Base-by-base conservation (phyloP, 2,888 invertebrate genomes). In the Cantharis rustica region DNA sequence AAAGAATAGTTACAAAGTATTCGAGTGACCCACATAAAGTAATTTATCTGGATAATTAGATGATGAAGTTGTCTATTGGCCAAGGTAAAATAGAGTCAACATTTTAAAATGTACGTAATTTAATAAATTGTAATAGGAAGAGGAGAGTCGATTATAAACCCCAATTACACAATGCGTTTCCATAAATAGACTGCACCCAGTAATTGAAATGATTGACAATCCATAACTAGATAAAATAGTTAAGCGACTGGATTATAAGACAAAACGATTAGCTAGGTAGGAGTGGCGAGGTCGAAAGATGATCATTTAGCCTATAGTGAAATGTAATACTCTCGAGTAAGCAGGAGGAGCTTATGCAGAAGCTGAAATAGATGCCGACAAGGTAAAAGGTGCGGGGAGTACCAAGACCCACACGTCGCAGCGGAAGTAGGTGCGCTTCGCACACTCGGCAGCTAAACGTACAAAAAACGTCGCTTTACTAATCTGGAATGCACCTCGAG, bases 391-490 rank as follows among this genome's bases (percentile, higher is more conserved):
- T 17, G 76, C 70, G 72, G 75, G 75, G 69, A 68, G 69, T 63
- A 68, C 27, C 31, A 72, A 78, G 75, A 77, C 80, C 78, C 73
- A 80, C 80, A 78, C 80, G 78, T 78, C 68, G 69, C 77, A 63
- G 72, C 80, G 80, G 80, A 80, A 80, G 75, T 79, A 77, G 76
- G 75, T 73, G 76, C 73, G 80, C 73, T 75, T 73, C 61, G 76
- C 72, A 76, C 80, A 79, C 79, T 76, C 79, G 77, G 73, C 79
- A 75, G 71, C 77, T 77, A 80, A 80, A 79, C 73, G 47, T 69
- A 72, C 16, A 75, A 79, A 80, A 80, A 68, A 47, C 77, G 61
- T 47, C 27, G 71, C 61, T 16, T 27, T 68, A 64, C 70, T 20
- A 68, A 72, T 64, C 47, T 63, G 72, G 72, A 76, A 78, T 71